Evolutionary conservation across 1,140 invertebrate species (phyloP).

Genomic region (Drosophila orena): DNA sequence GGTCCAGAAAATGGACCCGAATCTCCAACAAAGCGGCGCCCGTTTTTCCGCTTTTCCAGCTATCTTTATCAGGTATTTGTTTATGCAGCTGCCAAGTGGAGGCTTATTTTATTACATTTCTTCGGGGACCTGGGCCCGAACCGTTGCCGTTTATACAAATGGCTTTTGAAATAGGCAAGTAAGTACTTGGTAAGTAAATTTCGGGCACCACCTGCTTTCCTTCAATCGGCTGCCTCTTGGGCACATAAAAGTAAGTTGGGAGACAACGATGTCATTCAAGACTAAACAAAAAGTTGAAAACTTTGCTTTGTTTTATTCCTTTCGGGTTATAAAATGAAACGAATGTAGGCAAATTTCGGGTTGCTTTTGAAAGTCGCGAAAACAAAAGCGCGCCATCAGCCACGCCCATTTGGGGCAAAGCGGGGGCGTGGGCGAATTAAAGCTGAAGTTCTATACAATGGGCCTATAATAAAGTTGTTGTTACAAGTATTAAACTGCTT

Average conservation of each 20-base stretch:
- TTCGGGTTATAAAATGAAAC: slow-evolving; percentile 75
- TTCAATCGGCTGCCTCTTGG: slow-evolving; percentile 33
- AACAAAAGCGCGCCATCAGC: slow-evolving; percentile 41
- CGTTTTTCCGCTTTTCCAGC: slow-evolving; percentile 7
- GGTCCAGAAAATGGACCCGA: slow-evolving; percentile 4
- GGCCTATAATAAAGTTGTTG: not conserved
- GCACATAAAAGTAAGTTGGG: slow-evolving; percentile 73
- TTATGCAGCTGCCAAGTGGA: slow-evolving; percentile 69
- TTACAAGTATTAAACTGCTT: too few species aligned
- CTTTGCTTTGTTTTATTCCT: slow-evolving; percentile 77
- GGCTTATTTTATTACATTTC: slow-evolving; percentile 76
- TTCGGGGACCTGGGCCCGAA: slow-evolving; percentile 24
- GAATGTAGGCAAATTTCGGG: slow-evolving; percentile 67
- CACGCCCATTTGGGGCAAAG: slow-evolving; percentile 35
- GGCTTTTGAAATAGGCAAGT: slow-evolving; percentile 75
- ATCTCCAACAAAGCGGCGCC: slow-evolving; percentile 8
- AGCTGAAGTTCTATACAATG: slow-evolving; percentile 13
- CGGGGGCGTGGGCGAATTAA: not conserved
- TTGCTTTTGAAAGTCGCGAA: slow-evolving; percentile 58
- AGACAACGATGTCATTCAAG: slow-evolving; percentile 74
- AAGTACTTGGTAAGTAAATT: slow-evolving; percentile 82
- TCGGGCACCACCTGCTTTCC: slow-evolving; percentile 47
- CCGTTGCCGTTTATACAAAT: slow-evolving; percentile 64
- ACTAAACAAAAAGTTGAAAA: slow-evolving; percentile 69
- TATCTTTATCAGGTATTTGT: slow-evolving; percentile 75